phyloP scores from a whole-genome alignment of 2,888 invertebrate species.

The Caenorhabditis parvicauda region DNA sequence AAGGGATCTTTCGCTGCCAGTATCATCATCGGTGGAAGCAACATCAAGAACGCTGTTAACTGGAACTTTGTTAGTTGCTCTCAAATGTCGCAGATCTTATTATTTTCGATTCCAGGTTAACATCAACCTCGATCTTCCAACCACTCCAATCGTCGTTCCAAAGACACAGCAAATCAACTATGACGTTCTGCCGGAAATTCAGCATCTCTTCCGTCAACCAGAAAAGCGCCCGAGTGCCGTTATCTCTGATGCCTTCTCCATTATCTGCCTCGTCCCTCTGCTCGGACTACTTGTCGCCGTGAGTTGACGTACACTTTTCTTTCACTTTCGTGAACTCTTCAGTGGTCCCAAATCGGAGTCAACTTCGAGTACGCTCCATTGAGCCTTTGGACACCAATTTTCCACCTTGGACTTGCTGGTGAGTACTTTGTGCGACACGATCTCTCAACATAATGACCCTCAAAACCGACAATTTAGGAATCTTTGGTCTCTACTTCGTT shows the following conservation, averaged over 20 bases:
- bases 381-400: constrained; percentile 78
- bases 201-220: constrained; percentile 84
- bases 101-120: constrained; percentile 67
- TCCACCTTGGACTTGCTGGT: constrained; percentile 86
- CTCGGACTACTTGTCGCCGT: constrained; percentile 77
- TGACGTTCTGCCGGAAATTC: constrained; percentile 52
- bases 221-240: constrained; percentile 84
- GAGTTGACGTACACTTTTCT: constrained; percentile 52
- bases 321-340: constrained; percentile 16
- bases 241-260: constrained; percentile 87
- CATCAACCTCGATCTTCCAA: constrained; percentile 74
- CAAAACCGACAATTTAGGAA: constrained; percentile 69
- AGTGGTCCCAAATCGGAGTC: constrained; percentile 82
- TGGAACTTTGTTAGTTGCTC: constrained; percentile 73
- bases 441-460: neutral
- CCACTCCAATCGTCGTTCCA: constrained; percentile 58
- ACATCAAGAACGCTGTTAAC: constrained; percentile 82
- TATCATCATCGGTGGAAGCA: constrained; percentile 85
- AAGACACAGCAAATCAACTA: constrained; percentile 59
- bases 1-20: constrained; percentile 80
- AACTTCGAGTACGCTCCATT: constrained; percentile 82
- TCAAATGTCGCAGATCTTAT: neutral
- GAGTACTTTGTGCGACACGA: constrained; percentile 1
- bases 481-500: constrained; percentile 81
- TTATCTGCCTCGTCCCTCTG: constrained; percentile 78